A percentile compares a stretch with the other conserved stretches of the same genome.
phyloP scores from a whole-genome alignment of 2,797 vertebrate species.

The Psittacula derbiana region DNA sequence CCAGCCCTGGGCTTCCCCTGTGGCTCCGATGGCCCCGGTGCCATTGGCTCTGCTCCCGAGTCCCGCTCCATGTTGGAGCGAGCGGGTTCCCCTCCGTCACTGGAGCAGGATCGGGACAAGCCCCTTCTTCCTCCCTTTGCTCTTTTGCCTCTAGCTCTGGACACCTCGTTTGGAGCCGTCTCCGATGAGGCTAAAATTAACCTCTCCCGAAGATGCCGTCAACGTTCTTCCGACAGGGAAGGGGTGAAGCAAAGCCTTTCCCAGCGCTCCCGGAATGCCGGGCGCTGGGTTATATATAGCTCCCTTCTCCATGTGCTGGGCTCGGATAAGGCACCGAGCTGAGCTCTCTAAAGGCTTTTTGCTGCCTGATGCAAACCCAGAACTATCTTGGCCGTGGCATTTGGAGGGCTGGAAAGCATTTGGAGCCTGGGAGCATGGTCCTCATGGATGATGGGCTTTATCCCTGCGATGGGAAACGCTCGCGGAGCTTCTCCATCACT shows the following conservation, averaged over 20 bases:
- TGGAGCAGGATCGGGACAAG: background rate
- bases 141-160: background rate
- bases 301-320: background rate
- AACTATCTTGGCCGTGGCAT: background rate
- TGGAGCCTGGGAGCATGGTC: background rate
- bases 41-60: background rate
- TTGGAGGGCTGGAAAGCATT: background rate
- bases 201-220: background rate
- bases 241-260: background rate
- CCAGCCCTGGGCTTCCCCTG: background rate
- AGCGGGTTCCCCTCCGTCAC: background rate
- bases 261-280: background rate
- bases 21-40: background rate
- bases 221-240: background rate
- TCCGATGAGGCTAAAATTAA: constrained; percentile 42
- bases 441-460: background rate
- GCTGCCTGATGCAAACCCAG: background rate
- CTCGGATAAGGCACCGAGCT: background rate
- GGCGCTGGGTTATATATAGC: constrained; percentile 26
- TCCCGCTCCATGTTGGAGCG: background rate
- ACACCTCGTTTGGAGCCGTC: background rate
- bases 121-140: background rate
- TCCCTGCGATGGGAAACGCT: background rate
- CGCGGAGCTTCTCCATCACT: background rate
- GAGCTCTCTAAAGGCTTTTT: background rate